Base-by-base conservation (phyloP, 23 tunicate genomes). In the Diplosoma virens region DNA sequence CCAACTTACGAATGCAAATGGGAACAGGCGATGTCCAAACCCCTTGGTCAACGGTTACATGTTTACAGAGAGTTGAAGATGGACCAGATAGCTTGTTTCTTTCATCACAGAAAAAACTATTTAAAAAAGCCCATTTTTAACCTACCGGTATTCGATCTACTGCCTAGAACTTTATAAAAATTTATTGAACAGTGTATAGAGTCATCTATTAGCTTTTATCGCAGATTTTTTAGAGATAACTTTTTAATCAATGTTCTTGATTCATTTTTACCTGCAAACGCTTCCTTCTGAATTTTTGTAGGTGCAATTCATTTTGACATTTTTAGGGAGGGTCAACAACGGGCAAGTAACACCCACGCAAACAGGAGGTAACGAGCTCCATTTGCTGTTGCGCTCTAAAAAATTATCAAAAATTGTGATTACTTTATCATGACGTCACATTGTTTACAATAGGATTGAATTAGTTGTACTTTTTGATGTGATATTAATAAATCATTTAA, bases 11-110 rank as follows among this genome's bases (percentile, higher is more conserved):
- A 11, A 11, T 18, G 27, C 75, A 68, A 68, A 21, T 17, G 2
- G 75, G 75, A 35, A 68, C 53, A 7, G 52, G 21, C 2, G 20
- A 18, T 11, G 75, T 36, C 75, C 75, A 68, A 6, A 68, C 75
- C 37, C 75, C 75, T n/a, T n/a, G n/a, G 25, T 24, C 32, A 2
- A 54, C 11, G 3, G 11, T 6, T 3, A 3, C 23, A 27, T 36
- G 75, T 14, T 35, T 25, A 35, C 75, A 68, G 14, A 9, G 11
- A 27, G 75, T 29, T 33, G 75, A 36, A 3, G 21, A 3, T 6
- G 53, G 18, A 3, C 75, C 75, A 27, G 37, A 17, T 11, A 35
- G 25, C 11, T 68, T 54, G 25, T 35, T 7, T 22, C 27, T 30
- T 68, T 18, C 53, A 4, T 11, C 61, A 55, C 61, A 55, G n/a